phyloP scores from a whole-genome alignment of 2,113 vertebrate genomes.

The Brienomyrus brachyistius region DNA sequence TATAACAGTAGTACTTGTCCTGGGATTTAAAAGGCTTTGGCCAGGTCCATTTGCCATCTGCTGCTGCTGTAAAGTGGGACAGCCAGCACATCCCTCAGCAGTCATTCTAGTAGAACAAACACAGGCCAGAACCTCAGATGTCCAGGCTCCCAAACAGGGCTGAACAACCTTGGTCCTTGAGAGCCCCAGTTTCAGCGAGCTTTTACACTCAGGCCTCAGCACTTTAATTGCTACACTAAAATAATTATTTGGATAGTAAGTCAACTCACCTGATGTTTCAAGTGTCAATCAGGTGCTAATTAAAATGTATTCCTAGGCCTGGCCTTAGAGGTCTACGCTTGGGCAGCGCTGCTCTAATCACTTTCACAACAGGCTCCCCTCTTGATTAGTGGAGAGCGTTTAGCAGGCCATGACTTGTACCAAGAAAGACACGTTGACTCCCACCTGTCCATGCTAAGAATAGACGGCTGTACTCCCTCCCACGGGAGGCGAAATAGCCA shows the following conservation, averaged over 20 bases:
- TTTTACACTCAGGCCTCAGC: not conserved
- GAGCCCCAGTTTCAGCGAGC: not conserved
- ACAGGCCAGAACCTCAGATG: not conserved
- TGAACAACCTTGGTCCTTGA: not conserved
- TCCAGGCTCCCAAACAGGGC: not conserved
- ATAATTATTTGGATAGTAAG: not conserved
- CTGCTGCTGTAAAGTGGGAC: not conserved
- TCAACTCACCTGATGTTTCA: not conserved
- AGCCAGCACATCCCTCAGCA: not conserved
- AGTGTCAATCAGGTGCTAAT: not conserved
- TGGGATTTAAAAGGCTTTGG: not conserved
- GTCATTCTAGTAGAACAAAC: not conserved
- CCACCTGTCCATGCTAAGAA: not conserved
- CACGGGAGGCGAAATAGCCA: not conserved
- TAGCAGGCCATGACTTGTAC: not conserved
- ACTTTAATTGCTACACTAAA: not conserved
- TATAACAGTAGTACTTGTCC: not conserved
- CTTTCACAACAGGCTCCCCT: not conserved
- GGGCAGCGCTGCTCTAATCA: not conserved
- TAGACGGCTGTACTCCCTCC: not conserved
- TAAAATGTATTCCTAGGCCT: not conserved
- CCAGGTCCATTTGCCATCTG: not conserved
- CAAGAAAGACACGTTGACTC: not conserved
- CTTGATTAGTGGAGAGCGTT: not conserved
- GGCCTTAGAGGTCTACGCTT: not conserved